These are phyloP conservation scores for Holocentrus rufus DNA, from an alignment of 2,797 vertebrate species.

Conservation along the genomic window DNA sequence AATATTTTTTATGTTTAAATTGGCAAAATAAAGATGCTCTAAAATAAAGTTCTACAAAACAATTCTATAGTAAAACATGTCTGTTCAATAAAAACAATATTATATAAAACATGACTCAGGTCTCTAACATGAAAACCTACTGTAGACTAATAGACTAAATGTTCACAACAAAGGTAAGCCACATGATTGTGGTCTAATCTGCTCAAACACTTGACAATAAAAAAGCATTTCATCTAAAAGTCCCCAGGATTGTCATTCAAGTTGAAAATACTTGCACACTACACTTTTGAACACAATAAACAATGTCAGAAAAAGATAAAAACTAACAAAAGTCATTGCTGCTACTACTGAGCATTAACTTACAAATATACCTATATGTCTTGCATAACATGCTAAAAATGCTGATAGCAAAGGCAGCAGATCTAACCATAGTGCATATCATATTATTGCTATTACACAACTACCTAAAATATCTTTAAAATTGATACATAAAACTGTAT, in stretches of 20 bases:
- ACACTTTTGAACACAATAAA: conserved; percentile 12
- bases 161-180: background rate
- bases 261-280: background rate
- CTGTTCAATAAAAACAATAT: conserved; percentile 10
- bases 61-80: background rate
- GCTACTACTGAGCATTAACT: conserved; percentile 3
- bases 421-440: conserved; percentile 36
- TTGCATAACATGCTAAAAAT: conserved; percentile 20
- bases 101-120: background rate
- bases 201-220: conserved; percentile 13
- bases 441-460: conserved; percentile 19
- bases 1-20: conserved; percentile 2
- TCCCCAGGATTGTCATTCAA: conserved; percentile 9
- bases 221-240: background rate
- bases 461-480: conserved; percentile 2
- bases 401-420: conserved; percentile 24
- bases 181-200: background rate
- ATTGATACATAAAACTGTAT: conserved; percentile 13
- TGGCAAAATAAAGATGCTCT: conserved; percentile 1
- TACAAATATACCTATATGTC: background rate
- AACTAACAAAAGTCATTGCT: background rate
- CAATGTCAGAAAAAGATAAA: background rate
- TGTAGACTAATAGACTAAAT: background rate
- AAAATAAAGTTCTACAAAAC: conserved; percentile 6
- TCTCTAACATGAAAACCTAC: conserved; percentile 3